These are phyloP conservation scores for Zenarchopterus dispar DNA, from an alignment of 2,797 vertebrate species.

Conservation along the genomic window DNA sequence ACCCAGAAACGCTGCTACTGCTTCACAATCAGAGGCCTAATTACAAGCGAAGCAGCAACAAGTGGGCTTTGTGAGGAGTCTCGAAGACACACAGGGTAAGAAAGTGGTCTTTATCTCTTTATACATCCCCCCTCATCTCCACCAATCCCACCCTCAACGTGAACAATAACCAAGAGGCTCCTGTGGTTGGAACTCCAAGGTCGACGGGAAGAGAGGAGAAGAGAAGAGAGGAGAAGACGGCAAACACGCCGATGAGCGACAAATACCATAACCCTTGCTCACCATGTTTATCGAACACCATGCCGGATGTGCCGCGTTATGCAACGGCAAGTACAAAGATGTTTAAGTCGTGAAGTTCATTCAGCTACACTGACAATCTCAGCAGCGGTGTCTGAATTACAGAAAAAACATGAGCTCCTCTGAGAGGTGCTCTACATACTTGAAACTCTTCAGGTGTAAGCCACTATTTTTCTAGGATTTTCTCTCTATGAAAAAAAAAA, in stretches of 20 bases:
- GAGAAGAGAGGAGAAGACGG: slow-evolving; percentile 5
- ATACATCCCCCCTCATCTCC: not conserved
- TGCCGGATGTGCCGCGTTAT: slow-evolving; percentile 49
- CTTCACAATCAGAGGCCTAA: slow-evolving; percentile 67
- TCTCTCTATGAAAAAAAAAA: not conserved
- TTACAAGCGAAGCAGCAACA: slow-evolving; percentile 76
- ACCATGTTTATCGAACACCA: slow-evolving; percentile 29
- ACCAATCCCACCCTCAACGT: slow-evolving; percentile 34
- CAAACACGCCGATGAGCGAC: not conserved
- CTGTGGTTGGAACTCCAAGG: slow-evolving; percentile 31
- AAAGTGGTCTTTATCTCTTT: slow-evolving; percentile 72
- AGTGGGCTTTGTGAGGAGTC: slow-evolving; percentile 75
- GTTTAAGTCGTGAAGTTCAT: slow-evolving; percentile 27
- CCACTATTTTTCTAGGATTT: not conserved
- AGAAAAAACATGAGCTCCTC: not conserved
- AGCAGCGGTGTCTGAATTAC: not conserved
- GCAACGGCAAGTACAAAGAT: slow-evolving; percentile 17
- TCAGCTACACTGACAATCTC: slow-evolving; percentile 24
- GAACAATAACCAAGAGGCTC: slow-evolving; percentile 52
- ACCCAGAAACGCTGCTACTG: slow-evolving; percentile 45
- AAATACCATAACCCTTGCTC: slow-evolving; percentile 40
- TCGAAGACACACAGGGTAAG: slow-evolving; percentile 62
- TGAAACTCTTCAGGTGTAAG: not conserved
- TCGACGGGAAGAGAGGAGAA: too few relatives aligned
- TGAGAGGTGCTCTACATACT: not conserved